Evolutionary conservation across 2,113 vertebrate species (phyloP).

Genomic region (Nannospalax galili): DNA sequence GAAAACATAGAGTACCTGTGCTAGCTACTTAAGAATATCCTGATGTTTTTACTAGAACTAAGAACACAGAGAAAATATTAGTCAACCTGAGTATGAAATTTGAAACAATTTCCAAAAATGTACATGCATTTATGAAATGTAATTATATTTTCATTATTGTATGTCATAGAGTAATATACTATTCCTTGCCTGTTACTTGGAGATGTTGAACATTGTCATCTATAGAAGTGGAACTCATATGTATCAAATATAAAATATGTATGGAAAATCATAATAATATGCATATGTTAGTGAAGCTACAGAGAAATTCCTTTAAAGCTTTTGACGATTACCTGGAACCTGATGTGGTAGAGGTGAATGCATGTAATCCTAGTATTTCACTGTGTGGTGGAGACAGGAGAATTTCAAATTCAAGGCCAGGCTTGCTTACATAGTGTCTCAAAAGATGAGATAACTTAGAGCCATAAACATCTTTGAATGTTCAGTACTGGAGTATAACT

Average conservation of each 20-base stretch:
- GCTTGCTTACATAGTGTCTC: not conserved
- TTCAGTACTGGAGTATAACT: not conserved
- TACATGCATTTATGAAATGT: not conserved
- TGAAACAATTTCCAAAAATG: conserved; percentile 16
- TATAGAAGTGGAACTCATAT: not conserved
- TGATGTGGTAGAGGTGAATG: not conserved
- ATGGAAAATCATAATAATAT: not conserved
- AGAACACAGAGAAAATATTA: conserved; percentile 31
- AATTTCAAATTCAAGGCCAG: not conserved
- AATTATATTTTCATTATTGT: conserved; percentile 11
- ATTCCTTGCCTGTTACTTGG: not conserved
- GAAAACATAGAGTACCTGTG: not conserved
- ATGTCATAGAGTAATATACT: not conserved
- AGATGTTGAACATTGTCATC: not conserved
- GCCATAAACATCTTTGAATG: not conserved
- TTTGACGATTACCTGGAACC: not conserved
- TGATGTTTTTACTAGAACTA: not conserved
- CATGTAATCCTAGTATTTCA: not conserved
- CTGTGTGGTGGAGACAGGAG: not conserved
- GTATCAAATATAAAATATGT: not conserved
- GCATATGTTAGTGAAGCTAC: not conserved
- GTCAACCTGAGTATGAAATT: not conserved
- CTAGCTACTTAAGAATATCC: not conserved
- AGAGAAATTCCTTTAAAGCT: not conserved
- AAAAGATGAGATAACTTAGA: not conserved